Percentiles rank a stretch among this genome's conserved stretches.
Evolutionary conservation across 2,113 vertebrate genomes (phyloP).

Genomic region (Onychostoma macrolepis): DNA sequence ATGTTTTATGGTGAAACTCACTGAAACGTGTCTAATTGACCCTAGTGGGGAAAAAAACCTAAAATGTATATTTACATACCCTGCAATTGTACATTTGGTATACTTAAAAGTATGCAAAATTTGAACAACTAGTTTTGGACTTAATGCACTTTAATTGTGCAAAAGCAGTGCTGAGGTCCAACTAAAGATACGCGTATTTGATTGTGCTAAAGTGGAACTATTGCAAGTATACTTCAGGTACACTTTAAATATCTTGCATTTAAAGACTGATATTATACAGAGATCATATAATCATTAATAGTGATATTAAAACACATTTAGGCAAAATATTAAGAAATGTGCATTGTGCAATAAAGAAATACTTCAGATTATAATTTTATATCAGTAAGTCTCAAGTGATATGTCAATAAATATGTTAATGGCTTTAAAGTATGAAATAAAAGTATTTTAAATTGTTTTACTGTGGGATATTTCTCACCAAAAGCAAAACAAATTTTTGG

Average conservation of each 20-base stretch:
- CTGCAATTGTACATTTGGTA: neutral
- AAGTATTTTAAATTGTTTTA: neutral
- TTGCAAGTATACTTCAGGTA: neutral
- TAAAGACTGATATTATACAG: neutral
- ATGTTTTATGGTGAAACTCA: neutral
- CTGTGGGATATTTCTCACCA: no score
- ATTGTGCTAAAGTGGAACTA: neutral
- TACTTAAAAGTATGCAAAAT: neutral
- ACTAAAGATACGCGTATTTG: neutral
- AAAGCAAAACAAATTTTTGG: no score
- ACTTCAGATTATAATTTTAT: neutral
- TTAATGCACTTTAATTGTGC: neutral
- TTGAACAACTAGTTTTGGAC: neutral
- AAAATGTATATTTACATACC: no score
- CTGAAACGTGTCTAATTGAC: neutral
- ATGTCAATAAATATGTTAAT: neutral
- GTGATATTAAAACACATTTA: neutral
- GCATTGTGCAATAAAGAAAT: neutral
- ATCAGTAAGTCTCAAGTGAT: neutral
- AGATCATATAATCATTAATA: neutral
- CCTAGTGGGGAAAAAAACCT: no score
- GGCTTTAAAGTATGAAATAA: neutral
- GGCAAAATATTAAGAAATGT: neutral
- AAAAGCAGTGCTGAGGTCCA: neutral
- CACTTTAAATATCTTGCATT: neutral